Base-by-base conservation (phyloP, 2,888 invertebrate genomes). In the Troilus luridus region DNA sequence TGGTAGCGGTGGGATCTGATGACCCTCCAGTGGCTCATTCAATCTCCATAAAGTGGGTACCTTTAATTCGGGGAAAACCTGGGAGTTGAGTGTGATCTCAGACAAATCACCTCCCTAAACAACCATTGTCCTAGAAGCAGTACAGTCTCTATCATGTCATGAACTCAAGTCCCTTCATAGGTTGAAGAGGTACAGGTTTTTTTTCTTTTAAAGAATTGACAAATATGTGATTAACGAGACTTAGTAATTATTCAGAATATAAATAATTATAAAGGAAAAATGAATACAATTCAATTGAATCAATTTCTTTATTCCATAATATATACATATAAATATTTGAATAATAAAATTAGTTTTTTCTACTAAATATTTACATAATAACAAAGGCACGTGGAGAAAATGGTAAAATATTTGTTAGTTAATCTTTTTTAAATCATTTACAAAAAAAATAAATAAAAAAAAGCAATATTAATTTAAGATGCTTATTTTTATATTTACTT, bases 381-480 rank as follows among this genome's bases (percentile, higher is more conserved):
- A 85, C 85, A 85, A 85, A 85, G 85, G 85, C 85, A 85, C 85
- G 14, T 85, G 85, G 85, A 85, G 54, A 85, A 85, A 85, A 85
- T 85, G 85, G 85, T n/a, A 85, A 85, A 85, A 85, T 56, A 56
- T n/a, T 85, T 67, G 67, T 67, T 67, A 24, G 67, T 67, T 58
- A 85, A 56, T 85, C 56, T 85, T n/a, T 56, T 85, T 54, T 85
- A n/a, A 11, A 85, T 85, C 41, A 41, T 41, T 41, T 41, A 41
- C 41, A 41, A 41, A 41, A 41, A 41, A 41, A 85, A 56, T 56
- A 85, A n/a, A 56, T 19, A 85, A 58, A 85, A 85, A 56, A 85
- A 56, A 85, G 54, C 85, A 85, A 58, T 85, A 85, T 85, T 85
- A 85, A 56, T 85, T 56, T 56, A 56, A 67, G 14, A 85, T n/a